Base-by-base conservation (phyloP, 2,797 vertebrate species). In the Lepidocolaptes lacrymiger region DNA sequence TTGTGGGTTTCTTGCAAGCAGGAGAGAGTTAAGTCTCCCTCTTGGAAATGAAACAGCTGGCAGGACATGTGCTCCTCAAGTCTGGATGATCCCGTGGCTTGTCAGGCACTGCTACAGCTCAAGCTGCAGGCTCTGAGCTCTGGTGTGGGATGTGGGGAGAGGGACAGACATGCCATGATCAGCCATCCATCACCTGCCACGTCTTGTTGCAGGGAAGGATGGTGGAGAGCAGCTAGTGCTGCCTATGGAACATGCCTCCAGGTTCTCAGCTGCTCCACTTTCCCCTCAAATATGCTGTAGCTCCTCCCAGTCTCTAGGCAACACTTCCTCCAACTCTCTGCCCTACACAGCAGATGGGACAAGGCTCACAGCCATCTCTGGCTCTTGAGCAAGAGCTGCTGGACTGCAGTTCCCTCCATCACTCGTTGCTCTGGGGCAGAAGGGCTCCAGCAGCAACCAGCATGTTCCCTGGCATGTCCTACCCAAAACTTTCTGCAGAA, bases 1-100 rank as follows among this genome's bases (percentile, higher is more conserved):
- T 55, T 1, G 7, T 23, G 44, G 2, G 48, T 34, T 61, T 81
- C 34, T 23, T 44, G 34, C 0, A 0, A 88, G 63, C 36, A 69
- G 36, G 56, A 86, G n/a, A 44, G 22, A 59, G 41, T 62, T 23
- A 69, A 55, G 26, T 18, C 44, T 81, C 54, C 30, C 34, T 44
- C 34, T 32, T 23, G 30, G 78, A 79, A 74, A 76, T 4, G 8
- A 17, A 67, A 12, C 10, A 62, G 61, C 24, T 55, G 67, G 24
- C 43, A 59, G 72, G 59, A 92, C 0, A 0, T 0, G 44, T 24
- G 39, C 39, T 89, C 55, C 68, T 91, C 63, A 51, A 67, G 59
- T 48, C 67, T 27, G 18, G 51, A 23, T 37, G 82, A 46, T 54
- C 19, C 58, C 51, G 51, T 10, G 4, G 72, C 43, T 85, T 64